Evolutionary conservation across 2,113 vertebrate species (phyloP), one percentile per base, ranked within the genome.

Genomic region (Glaucidium brasilianum): DNA sequence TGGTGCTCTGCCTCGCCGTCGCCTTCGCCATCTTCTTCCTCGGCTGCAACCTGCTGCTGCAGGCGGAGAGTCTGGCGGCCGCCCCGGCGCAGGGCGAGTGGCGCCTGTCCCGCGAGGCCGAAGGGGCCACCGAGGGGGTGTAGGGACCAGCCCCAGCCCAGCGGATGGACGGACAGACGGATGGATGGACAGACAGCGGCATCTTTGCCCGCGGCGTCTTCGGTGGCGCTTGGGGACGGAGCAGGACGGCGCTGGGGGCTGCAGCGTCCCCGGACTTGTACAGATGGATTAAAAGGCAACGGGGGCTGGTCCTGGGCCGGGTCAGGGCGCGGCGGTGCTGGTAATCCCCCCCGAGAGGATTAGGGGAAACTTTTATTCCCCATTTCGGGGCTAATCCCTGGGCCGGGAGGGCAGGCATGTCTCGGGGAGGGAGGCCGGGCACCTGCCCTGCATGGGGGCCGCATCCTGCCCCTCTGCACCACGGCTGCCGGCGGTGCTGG

Each of bases 21-120:
- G 95, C 99, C 62, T 99, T 99, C 10, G 98, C 99, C 77, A 91
- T 99, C 74, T 98, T 99, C 94, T 99, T 99, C 95, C 94, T 99
- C 52, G 98, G 99, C 43, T 99, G 99, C 64, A 98, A 99, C 96
- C 98, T 99, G 15, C 99, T 99, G 76, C 99, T 99, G 94, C 99
- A 99, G 68, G 99, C 99, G 0, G 99, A 99, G 96, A 98, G 99
- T 27, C 98, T 99, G 98, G 98, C 98, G 3, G 98, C 98, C 41
- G 98, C 98, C 96, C 55, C 98, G 35, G 98, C 98, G 3, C 98
- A 95, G 50, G 69, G 69, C 0, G 99, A 99, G 91, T 97, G 97
- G 32, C 97, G 97, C 35, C 97, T 90, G 0, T 98, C 99, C 6
- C 98, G 96, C 22, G 99, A 99, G 92, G 96, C 98, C 0, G 99